Percentiles rank a stretch among this genome's conserved stretches.
Conservation (phyloP, 2,888 invertebrate genomes). For the Steinernema hermaphroditum region DNA sequence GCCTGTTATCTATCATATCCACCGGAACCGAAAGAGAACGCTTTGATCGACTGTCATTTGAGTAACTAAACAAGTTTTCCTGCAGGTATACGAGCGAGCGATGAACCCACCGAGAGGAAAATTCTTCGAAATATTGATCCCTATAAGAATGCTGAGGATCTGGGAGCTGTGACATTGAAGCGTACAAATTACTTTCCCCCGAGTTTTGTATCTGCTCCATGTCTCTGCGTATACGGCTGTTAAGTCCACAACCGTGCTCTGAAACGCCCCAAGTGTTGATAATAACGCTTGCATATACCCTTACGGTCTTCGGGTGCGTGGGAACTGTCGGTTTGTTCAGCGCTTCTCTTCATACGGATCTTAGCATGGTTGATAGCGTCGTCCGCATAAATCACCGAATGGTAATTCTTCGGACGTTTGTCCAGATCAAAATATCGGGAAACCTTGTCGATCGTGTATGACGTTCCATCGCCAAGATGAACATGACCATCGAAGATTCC, state of each 20-base stretch:
- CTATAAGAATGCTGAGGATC: background rate
- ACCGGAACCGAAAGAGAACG: constrained; percentile 19
- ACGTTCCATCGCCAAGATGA: constrained; percentile 75
- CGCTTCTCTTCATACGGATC: constrained; percentile 52
- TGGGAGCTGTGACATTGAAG: background rate
- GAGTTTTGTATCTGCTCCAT: constrained; percentile 42
- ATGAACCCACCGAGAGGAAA: background rate
- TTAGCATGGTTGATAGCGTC: constrained; percentile 62
- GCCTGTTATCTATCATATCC: constrained; percentile 70
- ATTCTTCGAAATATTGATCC: constrained; percentile 1
- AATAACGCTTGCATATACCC: too few species aligned
- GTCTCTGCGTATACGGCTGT: constrained; percentile 35
- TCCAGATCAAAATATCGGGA: constrained; percentile 79
- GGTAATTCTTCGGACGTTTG: constrained; percentile 57
- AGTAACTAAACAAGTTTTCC: background rate
- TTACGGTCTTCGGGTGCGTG: background rate
- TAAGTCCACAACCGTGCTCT: constrained; percentile 57
- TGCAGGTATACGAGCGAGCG: background rate
- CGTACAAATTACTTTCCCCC: background rate
- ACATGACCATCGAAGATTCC: constrained; percentile 96
- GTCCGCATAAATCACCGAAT: constrained; percentile 66
- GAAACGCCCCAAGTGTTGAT: constrained; percentile 27
- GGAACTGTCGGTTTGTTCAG: background rate
- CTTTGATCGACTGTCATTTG: background rate
- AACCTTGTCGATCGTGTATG: constrained; percentile 90